Base-by-base conservation (phyloP, 2,113 vertebrate genomes). In the Salminus brasiliensis region DNA sequence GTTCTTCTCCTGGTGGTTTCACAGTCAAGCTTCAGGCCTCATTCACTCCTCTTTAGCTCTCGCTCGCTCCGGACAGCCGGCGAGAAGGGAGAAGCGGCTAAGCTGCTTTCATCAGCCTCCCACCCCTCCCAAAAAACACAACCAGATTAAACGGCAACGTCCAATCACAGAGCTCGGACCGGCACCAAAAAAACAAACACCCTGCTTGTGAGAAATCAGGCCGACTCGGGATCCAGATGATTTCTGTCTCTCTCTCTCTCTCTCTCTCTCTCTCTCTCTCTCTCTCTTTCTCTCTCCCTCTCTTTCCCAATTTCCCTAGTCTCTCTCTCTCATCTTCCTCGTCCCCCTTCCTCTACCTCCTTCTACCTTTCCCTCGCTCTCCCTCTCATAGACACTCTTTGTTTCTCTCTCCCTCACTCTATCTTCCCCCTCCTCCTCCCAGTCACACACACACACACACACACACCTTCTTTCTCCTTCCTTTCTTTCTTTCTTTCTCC, bases 41-140 rank as follows among this genome's bases (percentile, higher is more conserved):
- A 7, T 32, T 12, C 59, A 32, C 30, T 18, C 16, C 59, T 0
- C 59, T 62, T 13, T 29, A 29, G 12, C n/a, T n/a, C n/a, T n/a
- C n/a, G 30, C 59, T 67, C 60, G 18, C 15, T 49, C 47, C 6
- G 47, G 5, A 15, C 47, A 49, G 15, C 47, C 47, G 39, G 43
- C 39, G 52, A 32, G 66, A 41, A n/a, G 57, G 29, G 66, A 75
- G 34, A 41, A 47, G 45, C 0, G 30, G 68, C 41, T 73, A 80
- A 80, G 73, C 82, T 84, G 73, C 59, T 72, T 80, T 68, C 30
- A 45, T 32, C 32, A 76, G 15, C 25, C 4, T 5, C 4, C 36
- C 47, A 49, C 47, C 5, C 16, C 47, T 49, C 5, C 47, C 18
- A 15, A 1, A 5, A 21, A 49, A 49, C 18, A 5, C 25, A 72